Base-by-base conservation (phyloP, 2,113 vertebrate genomes). In the Engystomops pustulosus region DNA sequence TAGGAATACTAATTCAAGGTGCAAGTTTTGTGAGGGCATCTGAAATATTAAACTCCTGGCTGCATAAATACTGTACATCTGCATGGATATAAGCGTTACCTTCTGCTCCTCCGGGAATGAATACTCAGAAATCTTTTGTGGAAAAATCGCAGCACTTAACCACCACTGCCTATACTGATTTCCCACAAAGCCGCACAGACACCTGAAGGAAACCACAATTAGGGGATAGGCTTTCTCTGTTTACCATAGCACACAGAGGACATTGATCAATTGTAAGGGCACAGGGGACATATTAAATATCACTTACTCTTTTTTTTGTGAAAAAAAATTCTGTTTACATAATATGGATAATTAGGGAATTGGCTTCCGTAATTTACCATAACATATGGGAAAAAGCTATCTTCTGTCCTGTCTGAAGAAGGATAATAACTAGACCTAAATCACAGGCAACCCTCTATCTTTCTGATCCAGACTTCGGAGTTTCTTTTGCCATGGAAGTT, bases 131-230 rank as follows among this genome's bases (percentile, higher is more conserved):
- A 70, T 41, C 67, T 67, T 81, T 71, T 55, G 79, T 41, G 79
- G 79, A 65, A 81, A 58, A 81, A 81, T 51, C 34, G 34, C 47
- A 71, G 67, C 67, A 70, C 34, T 71, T 81, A 81, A 81, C 47
- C 47, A 38, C 65, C 51, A 7, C 58, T 67, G 71, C 71, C 36
- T 76, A 25, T 45, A 32, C 36, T 51, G 71, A 49, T 49, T 76
- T 76, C 81, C 58, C 70, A 51, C 81, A 76, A 65, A 76, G 2
- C 71, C 30, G 41, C 32, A 41, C n/a, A 75, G 81, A 65, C 72
- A 83, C 81, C 81, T 75, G 55, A 75, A 65, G 41, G 30, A 83
- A 83, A 65, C 81, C 81, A 83, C 81, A 83, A 62, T 60, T 76
- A 70, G 55, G 58, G 58, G 81, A 83, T 83, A 76, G 71, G 44